Evolutionary conservation across 2,888 invertebrate genomes (phyloP), one percentile per base, ranked within the genome.

Genomic region (Syrphus vitripennis): DNA sequence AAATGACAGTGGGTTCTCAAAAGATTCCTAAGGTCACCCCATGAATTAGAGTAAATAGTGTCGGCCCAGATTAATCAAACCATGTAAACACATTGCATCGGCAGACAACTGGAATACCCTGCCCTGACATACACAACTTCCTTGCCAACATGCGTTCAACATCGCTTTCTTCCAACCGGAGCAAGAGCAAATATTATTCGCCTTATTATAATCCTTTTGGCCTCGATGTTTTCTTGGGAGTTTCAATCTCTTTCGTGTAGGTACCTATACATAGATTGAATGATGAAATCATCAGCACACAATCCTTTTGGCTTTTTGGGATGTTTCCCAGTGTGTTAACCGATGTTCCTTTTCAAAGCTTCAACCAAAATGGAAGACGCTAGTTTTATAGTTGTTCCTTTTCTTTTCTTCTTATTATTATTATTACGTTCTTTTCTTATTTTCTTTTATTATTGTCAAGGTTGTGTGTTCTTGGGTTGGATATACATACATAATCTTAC

Each of bases 131-230:
- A 84, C 42, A 75, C 48, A 59, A 57, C 61, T 78, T 86, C 86
- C 86, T 86, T 86, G 78, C 77, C 86, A 86, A 86, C 16, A 42
- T 74, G 82, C 77, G 69, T 86, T 86, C 63, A 86, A 74, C 82
- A 86, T 82, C 19, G 77, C 69, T 78, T 86, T 82, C 74, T 77
- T 86, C 78, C 74, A 72, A 77, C 77, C 77, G 34, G 34, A 34
- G 34, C 34, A 34, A 77, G 61, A 42, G 63, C 72, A 86, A 74
- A 82, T 86, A 82, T 78, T 78, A 86, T 82, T 86, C 69, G 67
- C 82, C 74, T 82, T 86, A 82, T 82, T 82, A 82, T 82, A 86
- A n/a, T 74, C 81, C 77, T 82, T 45, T 86, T 70, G 81, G 69
- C 55, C 55, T 77, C 74, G 69, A 76, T 76, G 72, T 50, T 77